A percentile compares a stretch with the other conserved stretches of the same genome.
Conservation (phyloP, 2,888 invertebrate species). For the Xanthia togata region DNA sequence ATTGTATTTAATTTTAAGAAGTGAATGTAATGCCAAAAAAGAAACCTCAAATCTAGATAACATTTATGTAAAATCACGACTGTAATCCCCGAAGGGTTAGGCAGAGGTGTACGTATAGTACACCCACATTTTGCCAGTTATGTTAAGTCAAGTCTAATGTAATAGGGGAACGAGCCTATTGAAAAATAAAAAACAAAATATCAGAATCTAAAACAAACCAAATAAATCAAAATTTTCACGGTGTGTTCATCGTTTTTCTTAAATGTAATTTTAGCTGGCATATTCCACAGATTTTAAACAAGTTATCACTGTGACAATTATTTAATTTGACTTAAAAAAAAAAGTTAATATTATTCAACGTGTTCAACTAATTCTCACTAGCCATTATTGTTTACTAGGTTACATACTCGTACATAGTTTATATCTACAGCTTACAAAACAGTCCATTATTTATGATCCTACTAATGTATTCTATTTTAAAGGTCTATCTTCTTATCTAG, state of each 20-base stretch:
- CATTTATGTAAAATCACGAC: too few species aligned
- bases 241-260: neutral
- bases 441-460: conserved; percentile 41
- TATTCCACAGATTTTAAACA: neutral
- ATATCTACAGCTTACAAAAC: conserved; percentile 38
- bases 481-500: conserved; percentile 52
- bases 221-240: too few species aligned
- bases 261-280: neutral
- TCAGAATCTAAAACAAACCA: too few species aligned
- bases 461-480: conserved; percentile 58
- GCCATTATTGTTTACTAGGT: conserved; percentile 32
- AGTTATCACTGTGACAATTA: neutral
- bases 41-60: too few species aligned
- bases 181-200: too few species aligned
- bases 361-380: conserved; percentile 27
- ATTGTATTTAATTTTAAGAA: neutral
- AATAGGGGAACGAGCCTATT: too few species aligned
- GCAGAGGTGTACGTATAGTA: too few species aligned
- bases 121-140: too few species aligned
- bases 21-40: neutral
- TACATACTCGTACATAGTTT: conserved; percentile 19
- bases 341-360: neutral
- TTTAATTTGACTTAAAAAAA: neutral
- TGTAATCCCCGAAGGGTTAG: too few species aligned
- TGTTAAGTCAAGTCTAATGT: too few species aligned